A percentile compares a stretch with the other conserved stretches of the same genome.
These are phyloP conservation scores for Polypterus bichir DNA, from an alignment of 2,113 vertebrate species.

Conservation along the genomic window DNA sequence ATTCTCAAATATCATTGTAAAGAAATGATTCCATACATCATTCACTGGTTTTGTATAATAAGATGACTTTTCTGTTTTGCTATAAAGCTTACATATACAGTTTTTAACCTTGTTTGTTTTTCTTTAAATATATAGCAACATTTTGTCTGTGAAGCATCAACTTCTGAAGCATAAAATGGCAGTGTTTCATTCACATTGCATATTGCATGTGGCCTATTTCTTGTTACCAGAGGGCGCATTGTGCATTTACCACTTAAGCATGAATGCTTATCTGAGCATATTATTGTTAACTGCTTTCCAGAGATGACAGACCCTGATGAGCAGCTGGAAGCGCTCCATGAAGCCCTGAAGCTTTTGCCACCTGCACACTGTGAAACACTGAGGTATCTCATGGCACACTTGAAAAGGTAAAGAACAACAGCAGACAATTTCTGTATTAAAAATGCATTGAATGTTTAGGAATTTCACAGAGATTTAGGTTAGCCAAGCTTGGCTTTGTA, in stretches of 20 bases:
- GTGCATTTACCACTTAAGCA: neutral
- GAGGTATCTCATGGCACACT: slow-evolving; percentile 92
- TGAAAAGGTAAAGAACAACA: slow-evolving; percentile 69
- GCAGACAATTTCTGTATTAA: neutral
- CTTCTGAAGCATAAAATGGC: neutral
- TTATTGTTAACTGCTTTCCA: slow-evolving; percentile 30
- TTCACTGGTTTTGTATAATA: too few relatives aligned
- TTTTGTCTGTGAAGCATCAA: too few relatives aligned
- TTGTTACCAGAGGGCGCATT: neutral
- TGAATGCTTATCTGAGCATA: neutral
- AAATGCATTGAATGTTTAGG: neutral
- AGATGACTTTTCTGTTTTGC: too few relatives aligned
- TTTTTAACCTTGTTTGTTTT: too few relatives aligned
- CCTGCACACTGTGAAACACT: slow-evolving; percentile 93
- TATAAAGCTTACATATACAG: too few relatives aligned
- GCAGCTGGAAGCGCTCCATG: slow-evolving; percentile 82
- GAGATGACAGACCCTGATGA: slow-evolving; percentile 80
- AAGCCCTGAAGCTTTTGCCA: slow-evolving; percentile 84
- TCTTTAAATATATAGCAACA: too few relatives aligned
- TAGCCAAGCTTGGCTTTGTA: too few relatives aligned
- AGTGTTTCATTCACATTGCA: neutral
- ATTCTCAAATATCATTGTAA: too few relatives aligned
- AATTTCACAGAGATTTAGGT: neutral
- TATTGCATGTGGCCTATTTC: neutral
- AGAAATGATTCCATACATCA: too few relatives aligned